A percentile compares a stretch with the other conserved stretches of the same genome.
phyloP scores from a whole-genome alignment of 2,113 vertebrate genomes.

The Nesoenas mayeri region DNA sequence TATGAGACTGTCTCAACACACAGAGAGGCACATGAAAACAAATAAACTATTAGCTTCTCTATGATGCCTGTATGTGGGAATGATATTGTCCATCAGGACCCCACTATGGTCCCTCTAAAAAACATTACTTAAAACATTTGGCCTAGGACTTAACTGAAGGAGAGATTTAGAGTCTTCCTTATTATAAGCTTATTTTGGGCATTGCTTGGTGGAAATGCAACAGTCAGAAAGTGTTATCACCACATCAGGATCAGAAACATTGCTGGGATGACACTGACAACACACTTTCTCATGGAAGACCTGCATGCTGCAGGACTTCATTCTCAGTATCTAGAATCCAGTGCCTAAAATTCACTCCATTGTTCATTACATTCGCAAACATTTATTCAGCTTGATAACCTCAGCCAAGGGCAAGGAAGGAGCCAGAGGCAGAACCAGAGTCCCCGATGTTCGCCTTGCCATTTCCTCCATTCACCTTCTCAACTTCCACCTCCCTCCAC shows the following conservation, averaged over 20 bases:
- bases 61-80: fast-evolving
- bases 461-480: background rate
- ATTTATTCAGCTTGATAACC: background rate
- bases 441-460: background rate
- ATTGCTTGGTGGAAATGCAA: background rate
- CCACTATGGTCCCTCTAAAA: fast-evolving
- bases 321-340: background rate
- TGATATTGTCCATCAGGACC: background rate
- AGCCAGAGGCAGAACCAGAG: background rate
- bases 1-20: background rate
- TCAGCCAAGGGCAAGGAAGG: background rate
- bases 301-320: background rate
- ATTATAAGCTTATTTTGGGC: background rate
- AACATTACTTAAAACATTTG: background rate
- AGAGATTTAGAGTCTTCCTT: background rate
- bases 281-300: background rate
- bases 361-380: background rate
- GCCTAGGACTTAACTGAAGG: background rate
- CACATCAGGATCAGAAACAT: background rate
- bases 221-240: background rate
- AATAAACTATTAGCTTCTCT: background rate
- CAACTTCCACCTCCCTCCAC: background rate
- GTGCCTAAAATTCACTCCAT: background rate
- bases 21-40: background rate
- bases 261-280: background rate